phyloP scores from a whole-genome alignment of 2,797 vertebrate species.

The Acanthurus lineatus region DNA sequence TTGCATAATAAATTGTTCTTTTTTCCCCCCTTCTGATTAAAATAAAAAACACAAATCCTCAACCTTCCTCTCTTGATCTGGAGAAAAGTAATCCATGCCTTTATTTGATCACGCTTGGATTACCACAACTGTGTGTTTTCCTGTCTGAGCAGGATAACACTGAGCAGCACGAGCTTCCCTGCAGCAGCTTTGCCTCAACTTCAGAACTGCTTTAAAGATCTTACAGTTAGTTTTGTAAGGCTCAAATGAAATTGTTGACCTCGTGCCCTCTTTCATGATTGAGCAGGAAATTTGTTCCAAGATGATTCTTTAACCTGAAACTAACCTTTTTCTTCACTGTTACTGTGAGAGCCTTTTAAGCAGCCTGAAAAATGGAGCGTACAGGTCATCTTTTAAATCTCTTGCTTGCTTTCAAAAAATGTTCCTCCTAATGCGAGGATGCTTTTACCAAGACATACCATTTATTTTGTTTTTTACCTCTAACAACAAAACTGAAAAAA shows the following conservation, averaged over 20 bases:
- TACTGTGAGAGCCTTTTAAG: not conserved
- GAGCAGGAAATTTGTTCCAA: slow-evolving; percentile 5
- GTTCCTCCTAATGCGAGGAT: not conserved
- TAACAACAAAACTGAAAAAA: not conserved
- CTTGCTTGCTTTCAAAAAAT: slow-evolving; percentile 13
- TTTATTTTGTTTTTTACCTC: slow-evolving; percentile 7
- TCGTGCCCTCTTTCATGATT: slow-evolving; percentile 3
- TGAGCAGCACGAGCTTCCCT: slow-evolving; percentile 22
- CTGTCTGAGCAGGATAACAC: slow-evolving; percentile 22
- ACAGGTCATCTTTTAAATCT: not conserved
- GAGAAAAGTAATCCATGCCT: slow-evolving; percentile 36
- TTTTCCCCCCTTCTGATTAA: slow-evolving; percentile 2
- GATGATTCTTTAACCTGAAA: slow-evolving; percentile 31
- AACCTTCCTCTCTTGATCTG: slow-evolving; percentile 33
- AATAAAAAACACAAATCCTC: slow-evolving; percentile 16
- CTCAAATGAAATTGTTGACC: slow-evolving; percentile 28
- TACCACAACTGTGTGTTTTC: slow-evolving; percentile 25
- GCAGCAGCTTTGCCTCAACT: slow-evolving; percentile 29
- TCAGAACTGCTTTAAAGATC: slow-evolving; percentile 46
- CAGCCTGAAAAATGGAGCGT: not conserved
- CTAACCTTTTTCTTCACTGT: not conserved
- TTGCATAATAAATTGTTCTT: slow-evolving; percentile 20
- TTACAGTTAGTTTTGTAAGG: slow-evolving; percentile 35
- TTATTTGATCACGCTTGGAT: slow-evolving; percentile 59
- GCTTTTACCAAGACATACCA: not conserved